Evolutionary conservation across 2,113 vertebrate species (phyloP), one percentile per base, ranked within the genome.

Genomic region (Sitta europaea): DNA sequence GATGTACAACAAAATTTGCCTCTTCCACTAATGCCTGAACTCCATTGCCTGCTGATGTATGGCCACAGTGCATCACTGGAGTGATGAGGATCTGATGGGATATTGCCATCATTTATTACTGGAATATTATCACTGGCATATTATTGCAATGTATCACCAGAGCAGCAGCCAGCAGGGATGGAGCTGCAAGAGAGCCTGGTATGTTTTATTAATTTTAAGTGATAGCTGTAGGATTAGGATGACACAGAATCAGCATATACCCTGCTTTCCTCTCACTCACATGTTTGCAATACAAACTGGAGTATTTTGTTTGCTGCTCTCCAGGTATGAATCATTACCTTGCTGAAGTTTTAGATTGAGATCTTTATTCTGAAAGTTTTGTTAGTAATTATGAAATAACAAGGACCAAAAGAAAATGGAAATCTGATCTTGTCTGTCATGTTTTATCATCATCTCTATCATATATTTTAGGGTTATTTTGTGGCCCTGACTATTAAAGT

Each of bases 101-200:
- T 96, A 97, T 97, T 96, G 88, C 91, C 81, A 96, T 96, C 94
- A 89, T 96, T 95, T 96, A 96, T 96, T 97, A 93, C 83, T 84
- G 67, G 63, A 96, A 94, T 95, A 97, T 91, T 90, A 96, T 95
- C 95, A 76, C 94, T 91, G 92, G 83, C 90, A 91, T 97, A 96
- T 97, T 96, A 97, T 97, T 89, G 88, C 95, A 92, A 94, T 96
- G 95, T 86, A 96, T 96, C 95, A 96, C 86, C 77, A 65, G 79
- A 83, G 92, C 94, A 91, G 94, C 92, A 97, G 94, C 78, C 89
- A 94, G 94, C 81, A 89, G 91, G 92, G 90, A 73, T 38, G 50
- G 24, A 92, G 76, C 88, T 94, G 80, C 65, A 83, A 86, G 73
- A 91, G 27, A 92, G 63, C 51, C 76, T 27, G 47, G n/a, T 35